These are phyloP conservation scores for Furnarius figulus DNA, from an alignment of 2,113 vertebrate genomes.

Conservation along the genomic window DNA sequence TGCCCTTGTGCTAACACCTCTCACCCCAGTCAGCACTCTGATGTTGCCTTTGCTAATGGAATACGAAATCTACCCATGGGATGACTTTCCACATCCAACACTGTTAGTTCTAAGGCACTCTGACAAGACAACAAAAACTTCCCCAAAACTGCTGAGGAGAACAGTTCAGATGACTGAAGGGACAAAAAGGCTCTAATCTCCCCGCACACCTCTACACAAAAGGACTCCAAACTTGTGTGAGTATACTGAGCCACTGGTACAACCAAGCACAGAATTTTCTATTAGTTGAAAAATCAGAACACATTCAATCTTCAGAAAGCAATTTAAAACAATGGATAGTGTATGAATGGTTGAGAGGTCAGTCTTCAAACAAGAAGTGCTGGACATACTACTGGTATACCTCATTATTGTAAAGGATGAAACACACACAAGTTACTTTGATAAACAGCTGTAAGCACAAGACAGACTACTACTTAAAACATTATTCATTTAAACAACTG, in stretches of 20 bases:
- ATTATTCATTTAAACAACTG: background rate
- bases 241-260: background rate
- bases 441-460: background rate
- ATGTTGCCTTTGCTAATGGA: background rate
- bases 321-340: background rate
- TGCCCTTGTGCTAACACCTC: background rate
- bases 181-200: background rate
- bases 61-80: background rate
- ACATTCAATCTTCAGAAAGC: background rate
- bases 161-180: background rate
- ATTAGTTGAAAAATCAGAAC: background rate
- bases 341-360: background rate
- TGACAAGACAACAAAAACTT: background rate
- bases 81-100: background rate
- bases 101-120: background rate
- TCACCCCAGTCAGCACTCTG: background rate
- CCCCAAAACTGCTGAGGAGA: background rate
- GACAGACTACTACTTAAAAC: background rate
- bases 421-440: background rate
- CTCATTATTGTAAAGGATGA: fast-evolving
- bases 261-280: background rate
- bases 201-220: background rate
- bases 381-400: background rate
- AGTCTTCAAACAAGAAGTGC: background rate
- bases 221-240: fast-evolving